A percentile compares a stretch with the other conserved stretches of the same genome.
phyloP scores from a whole-genome alignment of 2,888 invertebrate genomes.

The Caradrina kadenii region DNA sequence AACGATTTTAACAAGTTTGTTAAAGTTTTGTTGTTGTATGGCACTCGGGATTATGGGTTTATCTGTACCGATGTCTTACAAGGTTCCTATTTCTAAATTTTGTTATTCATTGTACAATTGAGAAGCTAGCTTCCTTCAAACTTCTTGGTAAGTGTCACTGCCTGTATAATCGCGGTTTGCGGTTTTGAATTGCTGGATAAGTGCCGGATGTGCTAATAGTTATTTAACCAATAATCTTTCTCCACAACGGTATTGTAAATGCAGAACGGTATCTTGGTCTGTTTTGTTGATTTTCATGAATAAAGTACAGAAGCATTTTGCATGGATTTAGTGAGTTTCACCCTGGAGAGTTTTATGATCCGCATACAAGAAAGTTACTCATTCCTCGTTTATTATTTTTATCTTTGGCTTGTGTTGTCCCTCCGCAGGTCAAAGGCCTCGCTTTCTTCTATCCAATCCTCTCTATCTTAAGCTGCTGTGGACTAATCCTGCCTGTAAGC shows the following conservation, averaged over 20 bases:
- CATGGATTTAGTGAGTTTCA: neutral
- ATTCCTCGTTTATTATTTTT: too few relatives aligned
- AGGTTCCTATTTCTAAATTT: slow-evolving; percentile 30
- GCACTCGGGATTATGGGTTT: slow-evolving; percentile 25
- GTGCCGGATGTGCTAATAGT: neutral
- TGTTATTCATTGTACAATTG: slow-evolving; percentile 27
- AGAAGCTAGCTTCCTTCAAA: neutral
- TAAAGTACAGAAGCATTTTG: neutral
- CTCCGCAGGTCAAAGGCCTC: too few relatives aligned
- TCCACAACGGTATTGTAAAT: neutral
- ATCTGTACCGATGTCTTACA: slow-evolving; percentile 31
- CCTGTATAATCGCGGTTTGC: slow-evolving; percentile 13
- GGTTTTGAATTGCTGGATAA: neutral
- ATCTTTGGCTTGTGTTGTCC: too few relatives aligned
- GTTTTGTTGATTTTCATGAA: neutral
- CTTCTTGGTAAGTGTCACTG: slow-evolving; percentile 4
- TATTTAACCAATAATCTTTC: neutral
- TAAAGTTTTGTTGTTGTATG: slow-evolving; percentile 42
- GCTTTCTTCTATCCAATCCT: too few relatives aligned
- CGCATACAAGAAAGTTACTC: too few relatives aligned
- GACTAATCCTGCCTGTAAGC: too few relatives aligned
- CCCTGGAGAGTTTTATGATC: too few relatives aligned
- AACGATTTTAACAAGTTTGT: slow-evolving; percentile 43
- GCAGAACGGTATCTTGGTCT: neutral
- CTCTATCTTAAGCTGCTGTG: too few relatives aligned